These are phyloP conservation scores for Remorina albescens DNA, from an alignment of 2,797 vertebrate species.

Conservation along the genomic window DNA sequence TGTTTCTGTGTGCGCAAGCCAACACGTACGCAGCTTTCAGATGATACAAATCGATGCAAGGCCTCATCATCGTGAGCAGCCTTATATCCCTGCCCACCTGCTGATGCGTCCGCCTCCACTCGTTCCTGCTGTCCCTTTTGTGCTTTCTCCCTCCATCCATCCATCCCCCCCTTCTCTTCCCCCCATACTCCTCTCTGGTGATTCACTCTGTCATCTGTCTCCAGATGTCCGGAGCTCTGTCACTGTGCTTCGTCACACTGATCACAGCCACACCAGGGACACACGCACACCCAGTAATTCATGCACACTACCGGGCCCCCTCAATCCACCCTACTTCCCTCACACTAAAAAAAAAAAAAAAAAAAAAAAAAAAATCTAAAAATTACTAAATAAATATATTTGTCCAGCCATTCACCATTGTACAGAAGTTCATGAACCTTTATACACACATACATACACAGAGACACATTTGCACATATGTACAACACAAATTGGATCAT, in stretches of 20 bases:
- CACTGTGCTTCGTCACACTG: constrained; percentile 71
- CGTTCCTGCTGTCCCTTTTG: constrained; percentile 18
- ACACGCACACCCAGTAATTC: constrained; percentile 39
- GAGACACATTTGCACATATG: no score
- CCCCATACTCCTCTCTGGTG: constrained; percentile 59
- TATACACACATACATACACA: constrained; percentile 6
- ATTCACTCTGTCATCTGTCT: constrained; percentile 78
- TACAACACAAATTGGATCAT: constrained; percentile 20
- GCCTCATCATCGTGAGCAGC: constrained; percentile 25
- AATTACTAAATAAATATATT: not conserved
- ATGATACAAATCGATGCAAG: constrained; percentile 23
- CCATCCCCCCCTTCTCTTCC: constrained; percentile 18
- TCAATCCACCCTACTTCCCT: not conserved
- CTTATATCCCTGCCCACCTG: constrained; percentile 38
- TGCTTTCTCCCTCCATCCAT: constrained; percentile 10
- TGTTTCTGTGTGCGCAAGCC: constrained; percentile 13
- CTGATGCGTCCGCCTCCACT: constrained; percentile 39
- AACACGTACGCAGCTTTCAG: not conserved
- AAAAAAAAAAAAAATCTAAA: no score
- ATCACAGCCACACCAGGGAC: constrained; percentile 61
- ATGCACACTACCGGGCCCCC: constrained; percentile 23
- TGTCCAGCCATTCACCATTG: not conserved
- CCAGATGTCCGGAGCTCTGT: constrained; percentile 79
- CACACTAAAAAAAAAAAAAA: not conserved
- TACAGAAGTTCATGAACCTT: not conserved